Evolutionary conservation across 2,888 invertebrate species (phyloP), one percentile per base, ranked within the genome.

Genomic region (Drosophila affinis): DNA sequence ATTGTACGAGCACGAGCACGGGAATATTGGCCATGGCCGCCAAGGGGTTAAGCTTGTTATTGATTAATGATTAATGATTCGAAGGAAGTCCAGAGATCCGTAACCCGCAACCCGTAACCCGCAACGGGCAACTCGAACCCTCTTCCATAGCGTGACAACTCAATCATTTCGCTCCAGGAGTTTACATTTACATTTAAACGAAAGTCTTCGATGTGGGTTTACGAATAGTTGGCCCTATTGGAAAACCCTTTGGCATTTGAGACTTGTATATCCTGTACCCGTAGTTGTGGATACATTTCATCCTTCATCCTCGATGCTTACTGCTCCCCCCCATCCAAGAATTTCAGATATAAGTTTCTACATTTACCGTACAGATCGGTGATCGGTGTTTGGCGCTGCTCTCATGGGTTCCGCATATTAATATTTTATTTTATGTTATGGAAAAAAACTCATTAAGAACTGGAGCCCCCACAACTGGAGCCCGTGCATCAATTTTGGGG

Each of bases 21-120:
- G 21, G 29, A 2, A 7, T 29, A 29, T 29, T 29, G 49, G 57
- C 57, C 24, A 69, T 51, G 69, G 49, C 60, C 61, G 67, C 51
- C 58, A 64, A 78, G 74, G 87, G 81, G 76, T 77, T 81, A 47
- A 63, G 46, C 32, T 53, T 52, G 27, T 54, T 81, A 83, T 86
- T 83, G 86, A 83, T 86, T 83, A 88, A 88, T 82, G 83, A 79
- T 82, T 77, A 10, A 32, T 77, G 34, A 10, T 10, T 12, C 12
- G 12, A 5, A 5, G 34, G 34, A 5, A 34, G 12, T 10, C 10
- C 32, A 3, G 10, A 32, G 10, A 9, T 9, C 32, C 32, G 29
- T 9, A 9, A 9, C 10, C 32, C 2, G 3, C 1, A 7, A 9
- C 29, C 32, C 32, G 29, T 7, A 9, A 9, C 9, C 32, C 0